Conservation (phyloP, 1,140 invertebrate species). For the Heliothis subflexa region DNA sequence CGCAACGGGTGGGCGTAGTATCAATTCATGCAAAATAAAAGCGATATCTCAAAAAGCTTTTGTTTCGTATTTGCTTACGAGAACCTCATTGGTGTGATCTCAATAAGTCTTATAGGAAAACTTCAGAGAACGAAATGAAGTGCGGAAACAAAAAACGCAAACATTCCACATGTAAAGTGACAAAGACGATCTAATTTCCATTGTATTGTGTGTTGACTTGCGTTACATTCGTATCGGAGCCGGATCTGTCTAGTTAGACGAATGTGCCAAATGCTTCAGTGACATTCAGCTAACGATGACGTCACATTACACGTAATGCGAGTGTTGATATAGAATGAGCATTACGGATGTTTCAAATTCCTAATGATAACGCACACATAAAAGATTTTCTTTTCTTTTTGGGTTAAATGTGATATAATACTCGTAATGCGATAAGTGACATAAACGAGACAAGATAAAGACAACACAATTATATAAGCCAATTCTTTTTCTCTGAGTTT, state of each 20-base stretch:
- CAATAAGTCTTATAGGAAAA: constrained; percentile 46
- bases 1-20: neutral
- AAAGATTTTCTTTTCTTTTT: constrained; percentile 11
- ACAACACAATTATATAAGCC: constrained; percentile 7
- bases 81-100: constrained; percentile 35
- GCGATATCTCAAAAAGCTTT: constrained; percentile 42
- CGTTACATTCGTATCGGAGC: constrained; percentile 7
- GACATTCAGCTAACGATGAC: constrained; percentile 26
- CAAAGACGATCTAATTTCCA: constrained; percentile 47
- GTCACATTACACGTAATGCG: constrained; percentile 32
- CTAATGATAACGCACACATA: constrained; percentile 7
- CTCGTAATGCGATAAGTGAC: constrained; percentile 34
- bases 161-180: constrained; percentile 46
- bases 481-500: neutral
- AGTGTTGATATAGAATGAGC: constrained; percentile 12
- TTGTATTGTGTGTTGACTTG: constrained; percentile 36
- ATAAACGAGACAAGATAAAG: constrained; percentile 38
- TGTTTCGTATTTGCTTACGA: constrained; percentile 28
- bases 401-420: constrained; percentile 17
- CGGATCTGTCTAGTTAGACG: constrained; percentile 17
- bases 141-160: constrained; percentile 40
- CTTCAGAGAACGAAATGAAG: constrained; percentile 41
- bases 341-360: constrained; percentile 24
- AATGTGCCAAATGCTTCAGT: constrained; percentile 30
- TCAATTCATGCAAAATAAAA: constrained; percentile 18